Percentiles rank a stretch among this genome's conserved stretches.
phyloP scores from a whole-genome alignment of 2,113 vertebrate species.

The Hemicordylus capensis region DNA sequence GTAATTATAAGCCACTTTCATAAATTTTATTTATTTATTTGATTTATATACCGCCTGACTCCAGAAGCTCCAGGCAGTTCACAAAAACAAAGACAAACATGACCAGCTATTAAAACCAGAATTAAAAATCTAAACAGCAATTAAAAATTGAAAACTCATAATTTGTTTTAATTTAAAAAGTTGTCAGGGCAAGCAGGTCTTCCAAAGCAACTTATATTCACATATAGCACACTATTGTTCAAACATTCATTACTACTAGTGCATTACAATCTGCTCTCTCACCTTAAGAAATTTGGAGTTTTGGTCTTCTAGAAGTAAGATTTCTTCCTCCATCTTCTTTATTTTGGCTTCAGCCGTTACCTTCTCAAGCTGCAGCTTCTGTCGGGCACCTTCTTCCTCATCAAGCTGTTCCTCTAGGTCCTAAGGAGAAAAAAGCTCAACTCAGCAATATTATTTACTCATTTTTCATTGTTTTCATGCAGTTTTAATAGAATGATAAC shows the following conservation, averaged over 20 bases:
- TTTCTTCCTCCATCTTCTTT: conserved; percentile 98
- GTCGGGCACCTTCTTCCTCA: conserved; percentile 95
- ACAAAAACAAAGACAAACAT: too few relatives aligned
- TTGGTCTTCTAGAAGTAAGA: conserved; percentile 94
- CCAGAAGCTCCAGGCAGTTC: too few relatives aligned
- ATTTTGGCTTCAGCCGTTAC: conserved; percentile 97
- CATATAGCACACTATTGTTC: neutral
- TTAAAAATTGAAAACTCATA: too few relatives aligned
- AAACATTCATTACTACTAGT: neutral
- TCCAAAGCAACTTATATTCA: neutral
- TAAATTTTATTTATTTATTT: too few relatives aligned
- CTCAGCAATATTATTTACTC: neutral
- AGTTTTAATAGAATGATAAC: neutral
- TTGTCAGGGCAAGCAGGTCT: neutral
- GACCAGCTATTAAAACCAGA: too few relatives aligned
- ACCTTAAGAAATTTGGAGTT: conserved; percentile 98
- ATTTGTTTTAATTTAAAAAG: too few relatives aligned
- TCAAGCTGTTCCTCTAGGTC: conserved; percentile 97
- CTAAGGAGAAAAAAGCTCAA: conserved; percentile 62
- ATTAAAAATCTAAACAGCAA: too few relatives aligned
- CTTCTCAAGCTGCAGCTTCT: conserved; percentile 97
- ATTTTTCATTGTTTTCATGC: accelerated
- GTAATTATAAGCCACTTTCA: neutral
- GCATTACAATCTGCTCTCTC: conserved; percentile 12
- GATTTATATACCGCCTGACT: neutral